Base-by-base conservation (phyloP, 2,113 vertebrate genomes). In the Telmatochromis sp. region DNA sequence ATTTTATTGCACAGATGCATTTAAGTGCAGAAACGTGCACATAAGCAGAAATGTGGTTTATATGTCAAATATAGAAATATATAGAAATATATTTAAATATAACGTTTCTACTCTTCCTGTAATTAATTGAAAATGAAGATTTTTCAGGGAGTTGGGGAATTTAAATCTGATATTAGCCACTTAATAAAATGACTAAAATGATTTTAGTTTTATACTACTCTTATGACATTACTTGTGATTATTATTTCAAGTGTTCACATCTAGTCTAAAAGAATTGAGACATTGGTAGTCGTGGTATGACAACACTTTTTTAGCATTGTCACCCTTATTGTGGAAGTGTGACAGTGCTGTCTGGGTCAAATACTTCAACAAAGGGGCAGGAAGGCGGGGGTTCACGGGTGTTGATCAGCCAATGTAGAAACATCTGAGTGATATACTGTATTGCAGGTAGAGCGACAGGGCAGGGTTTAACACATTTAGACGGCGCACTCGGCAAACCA, bases 401-500 rank as follows among this genome's bases (percentile, higher is more conserved):
- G 60, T 75, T 47, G 12, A 26, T 78, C 89, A 92, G 91, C 94
- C 86, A 4, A 40, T 1, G 23, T 45, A 65, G 70, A 88, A 87
- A 81, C 47, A 31, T 35, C 80, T 85, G 49, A 81, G 73, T 65
- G 87, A 82, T 84, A 65, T 80, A 86, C 31, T 35, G 82, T 80
- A 86, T 42, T 35, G 85, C 88, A 89, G 89, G 91, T 87, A 85
- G 84, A 94, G 87, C 78, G 15, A 81, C 54, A 35, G 80, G 90
- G 92, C 86, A 35, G 47, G 78, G 85, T 33, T 60, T 60, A 60
- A 60, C 57, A 33, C 57, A 60, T 60, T 33, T 60, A 85, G 86
- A 83, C 65, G 4, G 87, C 3, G 82, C 84, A 91, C 88, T 80
- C 15, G 89, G 88, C 57, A 91, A 97, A 97, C 96, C 95, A 91